A percentile compares a stretch with the other conserved stretches of the same genome.
Evolutionary conservation across 2,113 vertebrate species (phyloP).

Genomic region (Scophthalmus maximus): DNA sequence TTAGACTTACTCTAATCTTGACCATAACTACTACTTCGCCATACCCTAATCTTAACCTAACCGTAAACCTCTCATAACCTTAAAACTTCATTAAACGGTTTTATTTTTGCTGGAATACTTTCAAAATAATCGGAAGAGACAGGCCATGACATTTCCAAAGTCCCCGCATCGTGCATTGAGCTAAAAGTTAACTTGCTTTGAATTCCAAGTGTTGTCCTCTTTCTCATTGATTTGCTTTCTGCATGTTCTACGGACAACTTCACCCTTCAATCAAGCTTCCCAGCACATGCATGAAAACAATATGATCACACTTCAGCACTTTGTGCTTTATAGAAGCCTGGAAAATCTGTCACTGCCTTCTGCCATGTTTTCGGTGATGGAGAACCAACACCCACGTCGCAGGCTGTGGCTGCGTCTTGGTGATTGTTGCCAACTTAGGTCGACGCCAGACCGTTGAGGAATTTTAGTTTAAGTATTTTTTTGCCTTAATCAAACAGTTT

Average conservation of each 20-base stretch:
- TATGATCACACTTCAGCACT: neutral
- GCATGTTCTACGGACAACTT: neutral
- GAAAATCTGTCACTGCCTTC: too few species aligned
- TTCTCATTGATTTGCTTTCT: neutral
- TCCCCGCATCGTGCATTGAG: neutral
- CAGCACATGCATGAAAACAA: neutral
- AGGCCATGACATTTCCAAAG: neutral
- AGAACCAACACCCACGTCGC: too few species aligned
- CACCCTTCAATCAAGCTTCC: neutral
- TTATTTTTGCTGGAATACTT: too few species aligned
- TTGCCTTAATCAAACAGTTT: too few species aligned
- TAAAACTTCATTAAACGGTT: too few species aligned
- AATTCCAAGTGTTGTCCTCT: neutral
- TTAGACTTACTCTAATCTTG: neutral
- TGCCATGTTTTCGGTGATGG: too few species aligned
- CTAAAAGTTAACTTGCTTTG: neutral
- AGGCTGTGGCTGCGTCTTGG: too few species aligned
- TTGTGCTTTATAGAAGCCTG: neutral
- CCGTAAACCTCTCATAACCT: too few species aligned
- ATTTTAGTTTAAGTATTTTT: too few species aligned
- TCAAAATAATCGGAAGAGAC: too few species aligned
- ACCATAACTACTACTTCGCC: neutral
- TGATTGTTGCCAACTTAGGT: too few species aligned
- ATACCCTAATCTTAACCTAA: neutral
- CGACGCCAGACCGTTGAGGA: too few species aligned